Evolutionary conservation across 1,140 invertebrate species (phyloP).

Genomic region (Nebria ingens): DNA sequence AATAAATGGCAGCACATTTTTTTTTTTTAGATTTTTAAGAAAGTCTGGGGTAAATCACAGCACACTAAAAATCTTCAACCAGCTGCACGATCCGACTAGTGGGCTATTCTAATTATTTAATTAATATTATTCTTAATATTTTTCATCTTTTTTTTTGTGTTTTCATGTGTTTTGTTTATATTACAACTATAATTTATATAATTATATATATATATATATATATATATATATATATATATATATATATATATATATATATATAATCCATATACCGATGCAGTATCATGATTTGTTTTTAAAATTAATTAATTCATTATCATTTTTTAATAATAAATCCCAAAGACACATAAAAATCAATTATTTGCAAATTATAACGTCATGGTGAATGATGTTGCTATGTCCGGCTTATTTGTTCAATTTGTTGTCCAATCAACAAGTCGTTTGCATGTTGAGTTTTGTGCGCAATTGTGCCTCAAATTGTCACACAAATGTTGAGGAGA

Average conservation of each 20-base stretch:
- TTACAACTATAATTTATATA: neutral
- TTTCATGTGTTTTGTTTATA: neutral
- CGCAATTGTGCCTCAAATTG: no score
- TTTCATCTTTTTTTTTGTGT: neutral
- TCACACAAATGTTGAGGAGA: no score
- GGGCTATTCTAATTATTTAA: neutral
- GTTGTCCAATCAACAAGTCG: no score
- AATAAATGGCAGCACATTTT: no score
- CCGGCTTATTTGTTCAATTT: no score
- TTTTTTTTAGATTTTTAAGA: no score
- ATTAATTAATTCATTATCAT: neutral
- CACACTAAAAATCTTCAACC: no score
- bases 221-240: neutral
- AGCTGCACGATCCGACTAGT: neutral
- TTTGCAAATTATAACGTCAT: neutral
- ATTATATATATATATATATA: neutral
- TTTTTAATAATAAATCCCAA: neutral
- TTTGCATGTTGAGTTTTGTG: no score
- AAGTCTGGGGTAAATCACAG: no score
- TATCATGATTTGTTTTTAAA: neutral
- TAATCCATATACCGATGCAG: constrained; percentile 1
- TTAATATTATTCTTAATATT: no score
- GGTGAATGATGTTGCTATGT: neutral
- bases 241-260: constrained; percentile 7
- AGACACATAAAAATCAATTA: neutral